These are phyloP conservation scores for Dromaius novaehollandiae DNA, from an alignment of 2,113 vertebrate genomes.

Conservation along the genomic window DNA sequence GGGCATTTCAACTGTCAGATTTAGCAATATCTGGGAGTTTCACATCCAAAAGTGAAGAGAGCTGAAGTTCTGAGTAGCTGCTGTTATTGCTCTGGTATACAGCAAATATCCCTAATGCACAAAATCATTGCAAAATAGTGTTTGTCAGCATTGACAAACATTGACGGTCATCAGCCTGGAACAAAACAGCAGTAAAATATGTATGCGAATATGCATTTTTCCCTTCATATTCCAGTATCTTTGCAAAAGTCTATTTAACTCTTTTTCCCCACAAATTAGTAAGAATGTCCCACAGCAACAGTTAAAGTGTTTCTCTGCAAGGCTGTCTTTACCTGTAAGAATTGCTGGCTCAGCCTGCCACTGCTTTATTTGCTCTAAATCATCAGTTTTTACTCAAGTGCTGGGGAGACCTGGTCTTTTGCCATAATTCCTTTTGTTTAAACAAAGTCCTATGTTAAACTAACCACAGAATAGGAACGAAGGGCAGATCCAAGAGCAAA, in stretches of 20 bases:
- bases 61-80: background rate
- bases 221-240: background rate
- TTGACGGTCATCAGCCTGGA: background rate
- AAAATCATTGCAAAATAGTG: too few relatives aligned
- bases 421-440: background rate
- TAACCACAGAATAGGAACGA: background rate
- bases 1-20: too few relatives aligned
- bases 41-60: too few relatives aligned
- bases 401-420: background rate
- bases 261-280: background rate
- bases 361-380: conserved; percentile 12
- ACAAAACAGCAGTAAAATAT: background rate
- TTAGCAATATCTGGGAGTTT: too few relatives aligned
- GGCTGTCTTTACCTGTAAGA: background rate
- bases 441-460: background rate
- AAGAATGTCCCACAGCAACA: background rate
- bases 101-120: background rate
- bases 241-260: background rate
- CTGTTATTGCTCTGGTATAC: background rate
- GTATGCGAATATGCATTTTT: background rate
- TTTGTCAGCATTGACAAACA: background rate
- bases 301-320: background rate
- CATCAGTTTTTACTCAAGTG: background rate
- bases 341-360: background rate
- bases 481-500: background rate